A percentile compares a stretch with the other conserved stretches of the same genome.
Evolutionary conservation across 2,113 vertebrate genomes (phyloP).

Genomic region (Gobio gobio): DNA sequence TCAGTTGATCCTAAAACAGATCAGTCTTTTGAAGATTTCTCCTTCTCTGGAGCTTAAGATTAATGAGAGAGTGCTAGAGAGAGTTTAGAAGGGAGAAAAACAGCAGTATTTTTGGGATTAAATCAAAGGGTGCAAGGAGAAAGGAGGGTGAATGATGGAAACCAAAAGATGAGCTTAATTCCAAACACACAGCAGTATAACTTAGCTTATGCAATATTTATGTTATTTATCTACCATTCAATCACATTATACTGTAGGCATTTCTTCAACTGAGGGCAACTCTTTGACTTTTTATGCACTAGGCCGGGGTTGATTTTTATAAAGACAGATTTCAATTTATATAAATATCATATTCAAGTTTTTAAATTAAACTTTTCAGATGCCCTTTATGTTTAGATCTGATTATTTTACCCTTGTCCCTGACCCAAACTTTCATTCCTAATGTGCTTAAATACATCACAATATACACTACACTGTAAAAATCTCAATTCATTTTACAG

Average conservation of each 20-base stretch:
- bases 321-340: background rate
- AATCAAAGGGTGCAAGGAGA: background rate
- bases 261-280: background rate
- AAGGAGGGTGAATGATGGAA: background rate
- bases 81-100: background rate
- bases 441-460: background rate
- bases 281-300: background rate
- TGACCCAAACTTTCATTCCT: background rate
- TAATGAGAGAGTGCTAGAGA: background rate
- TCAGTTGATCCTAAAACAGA: conserved; percentile 33
- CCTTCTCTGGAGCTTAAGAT: conserved; percentile 7
- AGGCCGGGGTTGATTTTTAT: background rate
- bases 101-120: background rate
- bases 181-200: background rate
- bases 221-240: background rate
- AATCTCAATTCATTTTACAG: too few species aligned
- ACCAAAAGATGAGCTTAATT: background rate
- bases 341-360: too few species aligned
- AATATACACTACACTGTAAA: background rate
- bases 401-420: background rate
- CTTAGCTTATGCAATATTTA: background rate
- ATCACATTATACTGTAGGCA: background rate
- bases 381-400: too few species aligned
- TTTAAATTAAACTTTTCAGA: too few species aligned
- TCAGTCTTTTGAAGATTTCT: conserved; percentile 22